Evolutionary conservation across 2,113 vertebrate genomes (phyloP).

Genomic region (Microcebus tavaratra): DNA sequence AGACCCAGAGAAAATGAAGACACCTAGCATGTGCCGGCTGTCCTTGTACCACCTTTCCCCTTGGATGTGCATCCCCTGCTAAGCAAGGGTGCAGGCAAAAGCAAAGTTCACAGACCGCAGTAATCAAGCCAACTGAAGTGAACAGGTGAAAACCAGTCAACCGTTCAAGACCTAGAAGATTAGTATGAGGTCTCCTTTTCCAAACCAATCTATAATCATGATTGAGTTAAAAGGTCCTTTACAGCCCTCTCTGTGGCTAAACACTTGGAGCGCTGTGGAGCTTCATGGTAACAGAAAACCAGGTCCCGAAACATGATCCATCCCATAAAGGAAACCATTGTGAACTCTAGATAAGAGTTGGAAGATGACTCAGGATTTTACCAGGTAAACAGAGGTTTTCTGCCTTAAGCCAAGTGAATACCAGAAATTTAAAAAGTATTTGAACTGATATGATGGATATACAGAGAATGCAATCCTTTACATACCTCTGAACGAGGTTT

Average conservation of each 20-base stretch:
- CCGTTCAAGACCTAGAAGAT: background rate
- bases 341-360: background rate
- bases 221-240: background rate
- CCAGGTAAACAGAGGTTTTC: conserved; percentile 18
- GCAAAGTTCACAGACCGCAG: background rate
- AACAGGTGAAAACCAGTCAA: background rate
- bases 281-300: background rate
- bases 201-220: background rate
- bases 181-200: background rate
- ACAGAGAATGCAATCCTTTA: background rate
- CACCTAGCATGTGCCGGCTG: background rate
- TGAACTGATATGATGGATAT: background rate
- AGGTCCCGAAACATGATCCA: background rate
- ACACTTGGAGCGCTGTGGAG: background rate
- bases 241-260: background rate
- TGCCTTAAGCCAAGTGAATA: background rate
- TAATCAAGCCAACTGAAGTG: background rate
- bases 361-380: background rate
- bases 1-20: background rate
- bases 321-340: background rate
- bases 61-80: background rate
- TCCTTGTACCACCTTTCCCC: no score
- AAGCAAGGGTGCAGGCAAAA: background rate
- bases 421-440: background rate
- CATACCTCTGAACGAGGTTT: background rate